A percentile compares a stretch with the other conserved stretches of the same genome.
phyloP scores from a whole-genome alignment of 2,888 invertebrate species.

The Galeruca laticollis region DNA sequence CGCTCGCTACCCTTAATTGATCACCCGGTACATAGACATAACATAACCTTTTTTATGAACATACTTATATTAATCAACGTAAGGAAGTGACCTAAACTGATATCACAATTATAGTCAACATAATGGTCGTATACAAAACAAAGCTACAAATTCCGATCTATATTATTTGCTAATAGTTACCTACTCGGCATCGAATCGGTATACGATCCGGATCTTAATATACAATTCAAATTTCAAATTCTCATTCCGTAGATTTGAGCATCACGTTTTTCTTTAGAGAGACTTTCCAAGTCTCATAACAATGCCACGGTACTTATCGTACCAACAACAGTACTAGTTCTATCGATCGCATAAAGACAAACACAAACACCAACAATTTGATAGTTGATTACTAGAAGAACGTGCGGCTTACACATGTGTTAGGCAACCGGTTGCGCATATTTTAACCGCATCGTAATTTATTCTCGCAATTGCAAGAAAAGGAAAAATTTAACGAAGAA shows the following conservation, averaged over 20 bases:
- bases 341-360: conserved; percentile 9
- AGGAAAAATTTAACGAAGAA: too few species aligned
- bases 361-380: conserved; percentile 13
- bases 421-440: conserved; percentile 8
- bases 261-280: conserved; percentile 14
- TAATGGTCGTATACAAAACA: too few species aligned
- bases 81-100: too few species aligned
- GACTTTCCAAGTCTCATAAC: conserved; percentile 5
- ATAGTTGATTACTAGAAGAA: conserved; percentile 13
- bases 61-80: too few species aligned
- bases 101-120: too few species aligned
- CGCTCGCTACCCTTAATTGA: too few species aligned
- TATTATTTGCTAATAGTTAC: not conserved
- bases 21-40: too few species aligned
- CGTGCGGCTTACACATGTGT: conserved; percentile 19
- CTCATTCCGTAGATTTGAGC: conserved; percentile 11
- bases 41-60: too few species aligned
- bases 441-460: conserved; percentile 11
- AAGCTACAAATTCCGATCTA: too few species aligned
- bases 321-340: conserved; percentile 13
- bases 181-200: not conserved
- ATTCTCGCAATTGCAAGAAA: not conserved
- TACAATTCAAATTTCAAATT: conserved; percentile 2
- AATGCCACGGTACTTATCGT: conserved; percentile 15
- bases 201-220: not conserved